These are phyloP conservation scores for Ormyrus nitidulus DNA, from an alignment of 2,888 invertebrate species.

Conservation along the genomic window DNA sequence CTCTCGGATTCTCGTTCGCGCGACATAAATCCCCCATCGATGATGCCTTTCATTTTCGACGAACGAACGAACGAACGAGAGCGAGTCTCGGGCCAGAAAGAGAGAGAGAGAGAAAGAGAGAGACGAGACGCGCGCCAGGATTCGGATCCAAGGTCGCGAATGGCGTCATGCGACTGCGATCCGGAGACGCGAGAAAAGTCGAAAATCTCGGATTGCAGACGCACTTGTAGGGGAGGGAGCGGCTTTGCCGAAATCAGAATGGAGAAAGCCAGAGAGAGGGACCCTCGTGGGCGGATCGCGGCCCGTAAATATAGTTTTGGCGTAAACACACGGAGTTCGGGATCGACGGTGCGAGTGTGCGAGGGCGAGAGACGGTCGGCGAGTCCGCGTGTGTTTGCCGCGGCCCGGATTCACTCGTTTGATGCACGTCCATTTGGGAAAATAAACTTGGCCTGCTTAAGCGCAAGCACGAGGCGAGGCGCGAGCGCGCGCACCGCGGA, in stretches of 20 bases:
- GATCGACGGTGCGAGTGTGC: neutral
- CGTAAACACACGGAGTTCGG: conserved; percentile 48
- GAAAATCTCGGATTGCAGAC: conserved; percentile 5
- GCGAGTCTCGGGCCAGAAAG: neutral
- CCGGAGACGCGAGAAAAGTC: conserved; percentile 11
- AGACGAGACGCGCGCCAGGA: neutral
- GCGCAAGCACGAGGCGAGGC: conserved; percentile 16
- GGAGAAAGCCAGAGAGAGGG: neutral
- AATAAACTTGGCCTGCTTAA: conserved; percentile 49
- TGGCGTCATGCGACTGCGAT: conserved; percentile 46
- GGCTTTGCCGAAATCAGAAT: conserved; percentile 22
- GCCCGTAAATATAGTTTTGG: conserved; percentile 56
- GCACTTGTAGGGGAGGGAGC: neutral
- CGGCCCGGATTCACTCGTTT: conserved; percentile 39
- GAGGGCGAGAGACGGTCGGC: neutral
- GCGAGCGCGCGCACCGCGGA: neutral
- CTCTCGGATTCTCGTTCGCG: neutral
- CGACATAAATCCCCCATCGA: conserved; percentile 54
- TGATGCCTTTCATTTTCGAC: conserved; percentile 52
- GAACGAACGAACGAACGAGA: conserved; percentile 37
- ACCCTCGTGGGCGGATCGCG: conserved; percentile 54
- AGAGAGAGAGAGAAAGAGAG: conserved; percentile 5
- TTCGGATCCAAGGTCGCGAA: conserved; percentile 48
- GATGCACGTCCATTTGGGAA: conserved; percentile 46
- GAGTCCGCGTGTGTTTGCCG: neutral